Evolutionary conservation across 2,888 invertebrate species (phyloP), one percentile per base, ranked within the genome.

Genomic region (Sinelater perroti): DNA sequence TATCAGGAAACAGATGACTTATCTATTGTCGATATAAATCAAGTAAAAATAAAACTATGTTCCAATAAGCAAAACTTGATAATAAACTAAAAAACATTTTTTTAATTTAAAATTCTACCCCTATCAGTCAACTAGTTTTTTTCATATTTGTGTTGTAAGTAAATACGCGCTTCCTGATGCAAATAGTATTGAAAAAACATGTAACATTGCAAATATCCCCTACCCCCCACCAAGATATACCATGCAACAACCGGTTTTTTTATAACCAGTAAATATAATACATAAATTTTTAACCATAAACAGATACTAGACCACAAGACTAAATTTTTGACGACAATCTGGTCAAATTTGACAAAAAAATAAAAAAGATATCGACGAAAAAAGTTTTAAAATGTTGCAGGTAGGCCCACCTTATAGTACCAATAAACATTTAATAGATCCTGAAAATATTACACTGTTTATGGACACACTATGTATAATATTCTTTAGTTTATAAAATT

Each of bases 121-220:
- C 21, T 42, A 42, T 14, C 21, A 14, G 11, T 42, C 21, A 42
- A 4, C 21, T 42, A 42, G 42, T 42, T 42, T 42, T 42, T 17
- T 42, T 21, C 21, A 42, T 42, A 42, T 42, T 42, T 24, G 42
- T 42, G 42, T 42, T 42, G 42, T 26, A 42, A 42, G 24, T 42
- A n/a, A 42, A 17, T 38, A 38, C 17, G 17, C 5, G n/a, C 30
- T 30, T 11, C 30, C 11, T 10, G 11, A 30, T 30, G n/a, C 11
- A 30, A 30, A 3, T 30, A 30, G n/a, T 30, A 30, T 11, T 8
- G 30, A 30, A 30, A 30, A 30, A 30, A 30, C 30, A 30, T 8
- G 17, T 38, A n/a, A n/a, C n/a, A 8, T 18, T 38, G 18, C 38
- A 42, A 42, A 26, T 42, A 42, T 10, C 42, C 11, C 21, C 42